Percentiles rank a stretch among this genome's conserved stretches.
phyloP scores from a whole-genome alignment of 2,888 invertebrate genomes.

The Hirudinaria manillensis region DNA sequence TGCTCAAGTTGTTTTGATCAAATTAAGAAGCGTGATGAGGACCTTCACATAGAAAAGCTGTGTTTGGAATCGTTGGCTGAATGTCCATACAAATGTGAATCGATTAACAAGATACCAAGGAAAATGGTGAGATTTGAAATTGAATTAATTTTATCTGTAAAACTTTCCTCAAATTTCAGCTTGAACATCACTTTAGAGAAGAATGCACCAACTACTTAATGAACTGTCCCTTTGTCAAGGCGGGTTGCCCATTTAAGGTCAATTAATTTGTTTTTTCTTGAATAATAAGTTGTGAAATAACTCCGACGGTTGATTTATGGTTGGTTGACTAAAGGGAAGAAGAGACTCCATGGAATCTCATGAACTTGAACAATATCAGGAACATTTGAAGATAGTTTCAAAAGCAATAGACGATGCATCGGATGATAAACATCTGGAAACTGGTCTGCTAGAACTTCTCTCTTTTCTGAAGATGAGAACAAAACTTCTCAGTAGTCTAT shows the following conservation, averaged over 20 bases:
- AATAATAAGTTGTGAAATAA: constrained; percentile 1
- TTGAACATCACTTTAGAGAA: background rate
- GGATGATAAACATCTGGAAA: background rate
- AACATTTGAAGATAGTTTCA: background rate
- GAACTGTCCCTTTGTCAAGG: constrained; percentile 8
- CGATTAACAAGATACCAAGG: background rate
- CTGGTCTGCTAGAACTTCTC: background rate
- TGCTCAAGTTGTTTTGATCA: background rate
- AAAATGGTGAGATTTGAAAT: background rate
- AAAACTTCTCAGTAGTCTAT: background rate
- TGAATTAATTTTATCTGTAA: too few relatives aligned
- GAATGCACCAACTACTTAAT: background rate
- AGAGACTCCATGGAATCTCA: background rate
- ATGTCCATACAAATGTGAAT: constrained; percentile 8
- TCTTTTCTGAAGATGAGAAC: constrained; percentile 17
- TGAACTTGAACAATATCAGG: constrained; percentile 1
- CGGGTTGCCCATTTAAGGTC: constrained; percentile 12
- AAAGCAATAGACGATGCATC: background rate
- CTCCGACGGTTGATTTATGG: background rate
- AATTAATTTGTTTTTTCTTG: background rate
- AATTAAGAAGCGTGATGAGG: background rate
- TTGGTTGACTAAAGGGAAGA: constrained; percentile 7
- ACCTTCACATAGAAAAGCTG: background rate
- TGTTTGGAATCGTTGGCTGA: constrained; percentile 5
- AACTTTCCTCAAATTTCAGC: background rate